Conservation (phyloP, 2,888 invertebrate species). For the Aleiodes testaceus region DNA sequence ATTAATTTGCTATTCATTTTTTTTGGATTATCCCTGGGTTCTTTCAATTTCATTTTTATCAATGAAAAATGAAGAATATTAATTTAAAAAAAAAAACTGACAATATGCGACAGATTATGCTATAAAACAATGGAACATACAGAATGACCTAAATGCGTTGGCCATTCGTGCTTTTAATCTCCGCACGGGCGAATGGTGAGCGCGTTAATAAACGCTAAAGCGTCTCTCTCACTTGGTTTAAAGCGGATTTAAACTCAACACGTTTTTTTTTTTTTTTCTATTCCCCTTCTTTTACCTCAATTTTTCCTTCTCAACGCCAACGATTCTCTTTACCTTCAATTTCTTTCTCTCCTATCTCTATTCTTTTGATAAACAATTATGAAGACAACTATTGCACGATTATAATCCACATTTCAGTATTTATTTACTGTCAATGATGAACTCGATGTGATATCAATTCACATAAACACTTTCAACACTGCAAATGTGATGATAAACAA, state of each 20-base stretch:
- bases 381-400: background rate
- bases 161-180: constrained; percentile 51
- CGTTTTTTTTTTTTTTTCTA: background rate
- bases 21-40: too few relatives aligned
- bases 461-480: too few relatives aligned
- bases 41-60: too few relatives aligned
- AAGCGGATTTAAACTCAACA: constrained; percentile 29
- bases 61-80: background rate
- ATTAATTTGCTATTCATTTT: too few relatives aligned
- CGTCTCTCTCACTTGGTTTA: constrained; percentile 12
- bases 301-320: constrained; percentile 1
- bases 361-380: background rate
- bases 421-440: too few relatives aligned
- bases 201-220: constrained; percentile 49
- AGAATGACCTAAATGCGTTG: constrained; percentile 51
- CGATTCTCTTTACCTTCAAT: too few relatives aligned
- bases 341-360: background rate
- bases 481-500: too few relatives aligned
- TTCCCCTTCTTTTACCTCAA: background rate
- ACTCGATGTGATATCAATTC: too few relatives aligned
- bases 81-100: constrained; percentile 7
- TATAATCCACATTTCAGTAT: too few relatives aligned
- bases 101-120: constrained; percentile 33
- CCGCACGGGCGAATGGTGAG: constrained; percentile 42
- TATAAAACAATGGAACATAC: constrained; percentile 46